These are phyloP conservation scores for Trinectes maculatus DNA, from an alignment of 2,113 vertebrate genomes.

Conservation along the genomic window DNA sequence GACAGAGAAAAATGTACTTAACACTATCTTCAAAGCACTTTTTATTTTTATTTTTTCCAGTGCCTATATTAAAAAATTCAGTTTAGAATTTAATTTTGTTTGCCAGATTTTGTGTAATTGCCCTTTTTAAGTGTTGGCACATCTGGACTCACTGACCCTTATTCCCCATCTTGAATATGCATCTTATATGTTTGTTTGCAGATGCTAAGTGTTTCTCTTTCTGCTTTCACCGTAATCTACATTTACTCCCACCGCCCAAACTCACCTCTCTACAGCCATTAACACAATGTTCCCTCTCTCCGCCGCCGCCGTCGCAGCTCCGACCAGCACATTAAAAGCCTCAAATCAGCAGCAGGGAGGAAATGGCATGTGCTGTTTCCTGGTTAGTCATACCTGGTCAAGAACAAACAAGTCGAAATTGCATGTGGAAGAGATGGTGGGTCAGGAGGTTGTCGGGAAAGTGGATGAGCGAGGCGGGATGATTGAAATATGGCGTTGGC, in stretches of 20 bases:
- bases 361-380: conserved; percentile 56
- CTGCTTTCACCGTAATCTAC: conserved; percentile 16
- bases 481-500: conserved; percentile 10
- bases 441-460: not conserved
- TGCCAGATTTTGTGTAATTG: no score
- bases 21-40: no score
- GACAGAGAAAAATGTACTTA: no score
- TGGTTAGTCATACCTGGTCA: conserved; percentile 55
- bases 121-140: no score
- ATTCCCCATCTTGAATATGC: no score
- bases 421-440: conserved; percentile 18
- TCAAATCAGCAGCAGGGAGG: conserved; percentile 35
- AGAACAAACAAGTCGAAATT: conserved; percentile 54
- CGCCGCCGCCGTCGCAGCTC: conserved; percentile 27
- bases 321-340: conserved; percentile 57
- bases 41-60: no score
- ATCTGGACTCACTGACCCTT: no score
- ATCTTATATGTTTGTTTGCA: not conserved
- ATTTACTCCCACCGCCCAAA: conserved; percentile 22
- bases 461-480: conserved; percentile 1
- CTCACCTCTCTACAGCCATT: conserved; percentile 8
- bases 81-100: no score
- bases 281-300: conserved; percentile 72
- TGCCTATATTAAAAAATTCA: no score
- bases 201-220: no score